Conservation (phyloP, 2,113 vertebrate genomes). For the Heterocephalus glaber region DNA sequence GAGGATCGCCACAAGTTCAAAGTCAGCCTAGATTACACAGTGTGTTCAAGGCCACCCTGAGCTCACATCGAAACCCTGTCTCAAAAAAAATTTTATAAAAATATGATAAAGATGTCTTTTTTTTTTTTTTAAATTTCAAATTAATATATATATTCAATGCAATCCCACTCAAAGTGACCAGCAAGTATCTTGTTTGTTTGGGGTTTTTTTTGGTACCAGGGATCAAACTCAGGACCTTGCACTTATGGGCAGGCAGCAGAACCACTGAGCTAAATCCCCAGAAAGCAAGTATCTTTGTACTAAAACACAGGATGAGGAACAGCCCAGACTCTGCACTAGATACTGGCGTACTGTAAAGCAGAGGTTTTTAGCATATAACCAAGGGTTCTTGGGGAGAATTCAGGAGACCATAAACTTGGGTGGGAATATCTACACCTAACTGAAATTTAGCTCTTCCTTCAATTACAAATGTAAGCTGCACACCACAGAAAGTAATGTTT, state of each 20-base stretch:
- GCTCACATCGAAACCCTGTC: too few relatives aligned
- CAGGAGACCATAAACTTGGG: neutral
- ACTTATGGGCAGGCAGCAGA: too few relatives aligned
- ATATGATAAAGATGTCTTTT: too few relatives aligned
- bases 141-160: neutral
- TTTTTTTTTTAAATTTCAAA: too few relatives aligned
- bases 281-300: slow-evolving; percentile 38
- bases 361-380: neutral
- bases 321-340: neutral
- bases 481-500: neutral
- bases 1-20: too few relatives aligned
- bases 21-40: too few relatives aligned
- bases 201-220: too few relatives aligned
- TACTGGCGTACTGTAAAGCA: neutral
- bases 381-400: slow-evolving; percentile 7
- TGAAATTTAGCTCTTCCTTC: slow-evolving; percentile 27
- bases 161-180: neutral
- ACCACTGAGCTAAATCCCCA: too few relatives aligned
- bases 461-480: neutral
- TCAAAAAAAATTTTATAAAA: too few relatives aligned
- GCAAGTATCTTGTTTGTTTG: too few relatives aligned
- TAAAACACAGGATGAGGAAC: neutral
- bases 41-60: too few relatives aligned
- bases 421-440: neutral
- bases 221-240: too few relatives aligned